Percentiles rank a stretch among this genome's conserved stretches.
phyloP scores from a whole-genome alignment of 2,888 invertebrate genomes.

The Sphaeridia pumilis region DNA sequence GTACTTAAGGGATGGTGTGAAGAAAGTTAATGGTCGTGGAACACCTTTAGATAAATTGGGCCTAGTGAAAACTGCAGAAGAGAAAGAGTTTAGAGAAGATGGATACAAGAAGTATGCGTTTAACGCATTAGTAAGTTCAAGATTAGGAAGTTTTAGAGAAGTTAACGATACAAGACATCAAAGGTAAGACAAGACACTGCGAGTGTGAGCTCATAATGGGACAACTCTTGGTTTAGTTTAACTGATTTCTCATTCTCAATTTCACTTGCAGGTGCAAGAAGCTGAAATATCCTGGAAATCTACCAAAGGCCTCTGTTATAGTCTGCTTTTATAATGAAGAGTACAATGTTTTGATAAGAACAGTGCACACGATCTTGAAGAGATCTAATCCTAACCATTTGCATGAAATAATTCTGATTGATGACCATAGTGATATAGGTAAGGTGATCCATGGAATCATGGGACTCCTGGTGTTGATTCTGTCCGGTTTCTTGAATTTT shows the following conservation, averaged over 20 bases:
- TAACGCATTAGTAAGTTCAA: constrained; percentile 77
- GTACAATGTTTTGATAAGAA: constrained; percentile 69
- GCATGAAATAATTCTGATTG: constrained; percentile 79
- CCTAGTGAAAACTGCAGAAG: constrained; percentile 58
- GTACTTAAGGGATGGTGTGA: constrained; percentile 41
- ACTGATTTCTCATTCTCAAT: too few species aligned
- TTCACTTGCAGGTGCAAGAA: constrained; percentile 50
- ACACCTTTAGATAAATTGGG: constrained; percentile 47
- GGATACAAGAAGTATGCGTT: constrained; percentile 84
- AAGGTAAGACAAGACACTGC: constrained; percentile 55
- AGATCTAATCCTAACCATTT: constrained; percentile 55
- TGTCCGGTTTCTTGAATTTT: too few species aligned
- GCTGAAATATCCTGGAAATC: constrained; percentile 48
- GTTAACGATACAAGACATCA: constrained; percentile 80
- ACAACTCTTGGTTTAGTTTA: too few species aligned
- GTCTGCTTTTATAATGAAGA: constrained; percentile 97
- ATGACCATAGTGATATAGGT: constrained; percentile 71
- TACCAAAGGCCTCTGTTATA: constrained; percentile 71
- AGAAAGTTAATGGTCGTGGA: constrained; percentile 9
- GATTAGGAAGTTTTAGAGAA: constrained; percentile 63
- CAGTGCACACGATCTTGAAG: constrained; percentile 72
- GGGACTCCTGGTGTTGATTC: too few species aligned
- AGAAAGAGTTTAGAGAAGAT: constrained; percentile 60
- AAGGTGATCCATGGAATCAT: too few species aligned
- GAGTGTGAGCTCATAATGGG: too few species aligned